Percentiles rank a stretch among this genome's conserved stretches.
phyloP scores from a whole-genome alignment of 2,113 vertebrate species.

The Eolophus roseicapilla region DNA sequence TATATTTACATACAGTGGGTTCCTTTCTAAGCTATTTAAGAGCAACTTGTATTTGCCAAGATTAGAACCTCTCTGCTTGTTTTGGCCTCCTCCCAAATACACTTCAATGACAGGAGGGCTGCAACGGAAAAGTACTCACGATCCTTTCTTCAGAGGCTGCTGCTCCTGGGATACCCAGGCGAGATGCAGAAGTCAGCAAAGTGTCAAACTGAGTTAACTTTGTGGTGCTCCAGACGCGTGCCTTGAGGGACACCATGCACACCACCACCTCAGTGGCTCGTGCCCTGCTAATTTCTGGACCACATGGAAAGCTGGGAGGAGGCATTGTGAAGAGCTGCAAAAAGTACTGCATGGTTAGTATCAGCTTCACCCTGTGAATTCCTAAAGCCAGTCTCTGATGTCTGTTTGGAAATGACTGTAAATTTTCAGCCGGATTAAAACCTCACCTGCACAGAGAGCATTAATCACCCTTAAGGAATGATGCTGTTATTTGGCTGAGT shows the following conservation, averaged over 20 bases:
- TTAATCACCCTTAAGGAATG: neutral
- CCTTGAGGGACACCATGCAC: neutral
- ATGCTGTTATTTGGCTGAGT: neutral
- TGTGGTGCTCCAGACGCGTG: fast-evolving
- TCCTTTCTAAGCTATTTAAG: neutral
- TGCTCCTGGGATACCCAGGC: neutral
- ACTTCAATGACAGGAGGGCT: neutral
- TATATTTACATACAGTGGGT: neutral
- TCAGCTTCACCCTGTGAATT: neutral
- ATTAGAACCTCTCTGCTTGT: neutral
- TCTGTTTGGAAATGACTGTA: neutral
- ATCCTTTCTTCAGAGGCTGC: neutral
- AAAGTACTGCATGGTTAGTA: neutral
- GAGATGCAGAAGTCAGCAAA: neutral
- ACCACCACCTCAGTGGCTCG: fast-evolving
- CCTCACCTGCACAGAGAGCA: neutral
- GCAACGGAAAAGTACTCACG: neutral
- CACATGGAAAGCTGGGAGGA: neutral
- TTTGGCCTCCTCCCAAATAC: neutral
- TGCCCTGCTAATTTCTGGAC: neutral
- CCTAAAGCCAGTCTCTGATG: neutral
- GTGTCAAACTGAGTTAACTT: neutral
- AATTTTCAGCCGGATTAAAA: neutral
- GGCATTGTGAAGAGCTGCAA: neutral
- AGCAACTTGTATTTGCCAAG: neutral